These are phyloP conservation scores for Rana temporaria DNA, from an alignment of 2,113 vertebrate species.

Conservation along the genomic window DNA sequence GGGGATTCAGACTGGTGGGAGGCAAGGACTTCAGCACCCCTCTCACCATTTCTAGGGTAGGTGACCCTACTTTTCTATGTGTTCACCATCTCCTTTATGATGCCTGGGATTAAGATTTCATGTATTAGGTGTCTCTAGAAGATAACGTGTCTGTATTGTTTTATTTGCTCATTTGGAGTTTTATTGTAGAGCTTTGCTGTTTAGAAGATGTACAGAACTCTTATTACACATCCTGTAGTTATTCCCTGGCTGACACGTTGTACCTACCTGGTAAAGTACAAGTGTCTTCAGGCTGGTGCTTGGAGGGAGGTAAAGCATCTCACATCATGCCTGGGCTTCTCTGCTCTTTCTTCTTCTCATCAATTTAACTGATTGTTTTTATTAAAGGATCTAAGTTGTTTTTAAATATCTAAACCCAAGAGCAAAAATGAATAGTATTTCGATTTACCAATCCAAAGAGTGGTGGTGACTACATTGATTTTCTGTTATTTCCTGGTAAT, in stretches of 20 bases:
- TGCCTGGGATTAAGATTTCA: no score
- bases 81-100: background rate
- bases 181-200: no score
- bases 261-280: background rate
- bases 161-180: no score
- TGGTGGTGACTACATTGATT: no score
- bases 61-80: slow-evolving; percentile 58
- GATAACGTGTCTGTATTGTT: no score
- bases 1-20: slow-evolving; percentile 94
- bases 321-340: background rate
- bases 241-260: background rate
- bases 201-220: no score
- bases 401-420: no score
- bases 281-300: background rate
- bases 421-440: no score
- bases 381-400: no score
- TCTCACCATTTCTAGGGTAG: slow-evolving; percentile 92
- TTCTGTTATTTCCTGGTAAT: no score
- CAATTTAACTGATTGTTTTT: background rate
- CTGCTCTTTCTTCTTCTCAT: background rate
- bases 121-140: no score
- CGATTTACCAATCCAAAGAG: no score
- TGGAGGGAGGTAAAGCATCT: background rate
- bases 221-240: background rate
- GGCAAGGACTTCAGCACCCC: slow-evolving; percentile 94